These are phyloP conservation scores for Oreochromis spilurus DNA, from an alignment of 2,113 vertebrate genomes.

Conservation along the genomic window DNA sequence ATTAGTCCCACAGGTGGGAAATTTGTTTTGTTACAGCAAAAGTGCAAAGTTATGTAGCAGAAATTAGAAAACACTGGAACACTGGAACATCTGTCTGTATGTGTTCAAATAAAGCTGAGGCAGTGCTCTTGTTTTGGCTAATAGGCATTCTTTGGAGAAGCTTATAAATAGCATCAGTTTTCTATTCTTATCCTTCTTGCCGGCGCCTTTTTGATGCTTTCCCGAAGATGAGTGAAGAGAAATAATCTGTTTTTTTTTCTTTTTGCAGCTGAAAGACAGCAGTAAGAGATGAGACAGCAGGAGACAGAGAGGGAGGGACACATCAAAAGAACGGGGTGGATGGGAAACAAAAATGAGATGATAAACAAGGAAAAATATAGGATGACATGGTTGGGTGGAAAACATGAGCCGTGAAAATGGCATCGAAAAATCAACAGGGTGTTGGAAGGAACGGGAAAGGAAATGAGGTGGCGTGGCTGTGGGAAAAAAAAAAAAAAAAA, in stretches of 20 bases:
- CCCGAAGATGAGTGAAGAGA: constrained; percentile 43
- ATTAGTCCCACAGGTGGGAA: too few relatives aligned
- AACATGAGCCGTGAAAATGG: background rate
- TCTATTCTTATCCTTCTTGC: constrained; percentile 58
- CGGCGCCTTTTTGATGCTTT: constrained; percentile 45
- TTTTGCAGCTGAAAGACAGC: constrained; percentile 10
- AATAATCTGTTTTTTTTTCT: constrained; percentile 36
- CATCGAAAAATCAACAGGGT: background rate
- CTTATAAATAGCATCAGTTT: constrained; percentile 58
- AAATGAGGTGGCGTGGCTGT: background rate
- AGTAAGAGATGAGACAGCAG: constrained; percentile 1
- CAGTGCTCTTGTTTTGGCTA: constrained; percentile 27
- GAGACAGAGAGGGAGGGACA: background rate
- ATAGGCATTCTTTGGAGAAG: constrained; percentile 38
- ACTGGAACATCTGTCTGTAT: background rate
- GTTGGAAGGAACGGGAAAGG: background rate
- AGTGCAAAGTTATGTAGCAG: too few relatives aligned
- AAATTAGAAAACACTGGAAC: too few relatives aligned
- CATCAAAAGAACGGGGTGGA: background rate
- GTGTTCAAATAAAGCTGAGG: background rate
- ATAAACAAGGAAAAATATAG: constrained; percentile 4
- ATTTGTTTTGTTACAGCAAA: too few relatives aligned
- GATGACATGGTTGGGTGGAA: background rate
- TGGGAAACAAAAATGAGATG: background rate
- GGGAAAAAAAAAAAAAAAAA: background rate